Evolutionary conservation across 1,140 invertebrate genomes (phyloP), one percentile per base, ranked within the genome.

Genomic region (Goniozus legneri): DNA sequence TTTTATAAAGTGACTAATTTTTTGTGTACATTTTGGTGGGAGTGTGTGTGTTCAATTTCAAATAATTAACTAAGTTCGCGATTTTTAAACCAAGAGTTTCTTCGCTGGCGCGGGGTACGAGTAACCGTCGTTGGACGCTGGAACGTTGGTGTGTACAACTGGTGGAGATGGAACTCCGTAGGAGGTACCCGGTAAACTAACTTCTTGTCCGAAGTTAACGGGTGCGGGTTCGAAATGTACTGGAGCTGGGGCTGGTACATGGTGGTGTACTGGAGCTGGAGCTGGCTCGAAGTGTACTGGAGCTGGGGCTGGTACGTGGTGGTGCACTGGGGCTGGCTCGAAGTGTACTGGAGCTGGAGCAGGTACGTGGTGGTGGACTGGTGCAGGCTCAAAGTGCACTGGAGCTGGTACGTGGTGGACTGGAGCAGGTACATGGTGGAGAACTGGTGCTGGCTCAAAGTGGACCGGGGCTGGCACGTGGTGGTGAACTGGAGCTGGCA

Each of bases 401-500:
- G 66, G 64, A 0, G 67, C 66, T 2, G 66, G 64, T 3, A 69
- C 65, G 3, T 69, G 67, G 8, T 64, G 62, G 3, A 51, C 31
- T 0, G 44, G 31, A 0, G 36, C 32, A 60, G 71, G 10, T 4
- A 6, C 4, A 10, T 27, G 24, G 24, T 27, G 24, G 4, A 6
- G 4, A 4, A 27, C 24, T 27, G 24, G 24, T 10, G 10, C 4
- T 6, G 24, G 24, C 10, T 27, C 24, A 10, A 10, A 10, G 20
- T 67, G 63, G 0, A 73, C 69, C 13, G 66, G 65, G 0, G 67
- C 66, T 2, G 66, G 64, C 4, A 69, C 65, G 3, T 69, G 67
- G 8, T 64, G 62, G 3, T 65, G 73, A 24, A 51, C 31, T 0
- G 44, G 31, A 0, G 36, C 32, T 60, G 71, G 10, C 4, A 6